These are phyloP conservation scores for Galbula dea DNA, from an alignment of 2,113 vertebrate species.

Conservation along the genomic window DNA sequence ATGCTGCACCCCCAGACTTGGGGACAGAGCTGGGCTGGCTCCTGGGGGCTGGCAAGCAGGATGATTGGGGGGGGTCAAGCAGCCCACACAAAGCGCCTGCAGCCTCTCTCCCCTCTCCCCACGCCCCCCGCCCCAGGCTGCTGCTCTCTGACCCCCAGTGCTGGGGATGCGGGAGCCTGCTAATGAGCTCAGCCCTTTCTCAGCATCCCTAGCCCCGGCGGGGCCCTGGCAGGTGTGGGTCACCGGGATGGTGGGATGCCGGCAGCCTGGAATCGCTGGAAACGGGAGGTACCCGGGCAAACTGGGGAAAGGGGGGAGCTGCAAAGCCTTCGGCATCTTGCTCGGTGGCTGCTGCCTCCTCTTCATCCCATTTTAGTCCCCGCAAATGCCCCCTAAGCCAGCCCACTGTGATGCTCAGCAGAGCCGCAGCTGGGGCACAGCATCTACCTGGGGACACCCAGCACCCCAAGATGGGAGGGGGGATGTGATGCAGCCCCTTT, in stretches of 20 bases:
- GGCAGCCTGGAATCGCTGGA: background rate
- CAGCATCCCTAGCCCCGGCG: background rate
- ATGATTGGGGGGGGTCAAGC: fast-evolving
- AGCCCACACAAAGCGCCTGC: background rate
- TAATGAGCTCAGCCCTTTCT: conserved; percentile 3
- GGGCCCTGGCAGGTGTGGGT: conserved; percentile 35
- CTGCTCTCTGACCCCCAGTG: background rate
- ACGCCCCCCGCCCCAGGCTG: background rate
- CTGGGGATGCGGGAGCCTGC: background rate
- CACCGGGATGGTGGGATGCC: background rate
- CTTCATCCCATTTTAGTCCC: background rate
- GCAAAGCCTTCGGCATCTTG: background rate
- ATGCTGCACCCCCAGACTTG: background rate
- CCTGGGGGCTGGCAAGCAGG: fast-evolving
- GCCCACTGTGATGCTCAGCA: fast-evolving
- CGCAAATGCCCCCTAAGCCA: fast-evolving
- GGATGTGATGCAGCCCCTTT: background rate
- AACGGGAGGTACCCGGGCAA: background rate
- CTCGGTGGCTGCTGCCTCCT: background rate
- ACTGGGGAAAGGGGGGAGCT: background rate
- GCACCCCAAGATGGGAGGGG: background rate
- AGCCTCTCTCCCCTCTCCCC: no score
- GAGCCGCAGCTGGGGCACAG: background rate
- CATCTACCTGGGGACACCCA: background rate
- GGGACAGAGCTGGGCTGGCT: background rate